Evolutionary conservation across 1,140 invertebrate species (phyloP), one percentile per base, ranked within the genome.

Genomic region (Drosophila neocordata): DNA sequence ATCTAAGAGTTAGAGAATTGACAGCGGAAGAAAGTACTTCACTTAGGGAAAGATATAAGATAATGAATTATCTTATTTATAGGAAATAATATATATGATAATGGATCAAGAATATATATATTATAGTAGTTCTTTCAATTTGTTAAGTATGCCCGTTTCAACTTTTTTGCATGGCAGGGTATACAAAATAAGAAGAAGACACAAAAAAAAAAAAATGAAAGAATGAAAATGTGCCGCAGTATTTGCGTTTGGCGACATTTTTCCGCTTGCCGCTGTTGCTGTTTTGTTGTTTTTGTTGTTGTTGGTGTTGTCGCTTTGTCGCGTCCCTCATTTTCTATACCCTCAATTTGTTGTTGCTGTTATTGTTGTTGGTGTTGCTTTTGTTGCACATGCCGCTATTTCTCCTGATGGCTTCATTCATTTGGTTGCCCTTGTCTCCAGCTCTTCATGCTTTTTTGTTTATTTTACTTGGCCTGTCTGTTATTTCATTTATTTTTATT

Each of bases 211-310:
- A 44, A 20, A 4, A 37, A 24, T 20, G 63, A 55, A 24, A 56
- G 44, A 18, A 65, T 67, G 79, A 82, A 82, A 83, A 69, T 84
- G 71, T 83, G 67, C 60, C 72, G 65, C 75, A 76, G 67, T 70
- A 83, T 84, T 78, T 83, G 79, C 79, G 70, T 82, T 79, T 79
- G 77, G 73, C 72, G 81, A 65, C 77, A 73, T 77, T 85, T 85
- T 78, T 61, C 62, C 67, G 78, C 65, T 58, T 62, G 27, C 27
- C 27, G 27, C 7, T 31, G 27, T 6, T 31, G 27, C 7, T 31
- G 3, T 31, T 31, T 31, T 24, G 20, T 27, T n/a, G 60, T 15
- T 13, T 18, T 53, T 35, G 34, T 24, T 57, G 24, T 11, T 22
- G 24, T 57, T 27, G 6, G 38, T 52, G 65, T 58, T 60, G 35